These are phyloP conservation scores for Megatriorchis doriae DNA, from an alignment of 2,113 vertebrate genomes.

Conservation along the genomic window DNA sequence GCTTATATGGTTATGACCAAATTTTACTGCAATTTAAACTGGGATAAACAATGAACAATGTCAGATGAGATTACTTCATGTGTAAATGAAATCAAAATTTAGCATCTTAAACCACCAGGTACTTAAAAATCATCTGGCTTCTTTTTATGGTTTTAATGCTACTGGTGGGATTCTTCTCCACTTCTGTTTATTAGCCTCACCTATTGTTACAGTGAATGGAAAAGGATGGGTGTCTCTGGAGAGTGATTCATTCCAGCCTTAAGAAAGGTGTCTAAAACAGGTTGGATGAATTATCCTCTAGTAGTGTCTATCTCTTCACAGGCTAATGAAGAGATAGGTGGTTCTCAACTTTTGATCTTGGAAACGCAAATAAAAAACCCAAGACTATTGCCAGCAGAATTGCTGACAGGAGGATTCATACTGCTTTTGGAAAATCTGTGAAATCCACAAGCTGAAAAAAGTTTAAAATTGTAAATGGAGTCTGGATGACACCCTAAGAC, in stretches of 20 bases:
- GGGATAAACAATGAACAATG: background rate
- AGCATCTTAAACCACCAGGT: background rate
- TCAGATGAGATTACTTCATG: background rate
- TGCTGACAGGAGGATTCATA: constrained; percentile 25
- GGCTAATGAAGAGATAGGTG: background rate
- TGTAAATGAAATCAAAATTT: background rate
- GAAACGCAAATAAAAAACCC: background rate
- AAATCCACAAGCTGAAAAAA: background rate
- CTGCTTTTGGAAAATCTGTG: background rate
- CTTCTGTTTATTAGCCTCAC: background rate
- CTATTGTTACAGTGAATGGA: background rate
- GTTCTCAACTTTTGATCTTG: background rate
- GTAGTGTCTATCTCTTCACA: background rate
- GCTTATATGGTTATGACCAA: background rate
- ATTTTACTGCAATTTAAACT: background rate
- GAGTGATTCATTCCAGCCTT: background rate
- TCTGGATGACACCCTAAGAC: background rate
- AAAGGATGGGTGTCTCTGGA: background rate
- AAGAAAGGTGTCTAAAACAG: background rate
- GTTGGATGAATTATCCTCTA: background rate
- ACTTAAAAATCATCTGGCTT: background rate
- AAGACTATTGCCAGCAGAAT: background rate
- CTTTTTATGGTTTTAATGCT: background rate
- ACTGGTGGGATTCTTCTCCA: background rate
- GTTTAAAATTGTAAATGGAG: background rate